These are phyloP conservation scores for Ivindomyrus marchei DNA, from an alignment of 2,113 vertebrate genomes.

Conservation along the genomic window DNA sequence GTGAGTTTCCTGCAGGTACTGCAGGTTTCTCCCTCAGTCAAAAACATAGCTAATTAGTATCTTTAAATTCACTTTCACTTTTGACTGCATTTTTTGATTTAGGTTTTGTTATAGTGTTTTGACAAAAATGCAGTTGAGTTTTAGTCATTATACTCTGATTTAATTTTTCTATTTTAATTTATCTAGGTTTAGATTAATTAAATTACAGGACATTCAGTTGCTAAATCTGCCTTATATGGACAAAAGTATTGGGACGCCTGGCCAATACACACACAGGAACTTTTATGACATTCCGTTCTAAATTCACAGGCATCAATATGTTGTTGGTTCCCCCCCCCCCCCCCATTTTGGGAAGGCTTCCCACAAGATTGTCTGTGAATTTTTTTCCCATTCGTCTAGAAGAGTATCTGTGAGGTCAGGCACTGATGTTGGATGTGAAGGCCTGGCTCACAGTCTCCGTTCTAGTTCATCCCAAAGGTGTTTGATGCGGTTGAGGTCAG, in stretches of 20 bases:
- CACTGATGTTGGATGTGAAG: too few relatives aligned
- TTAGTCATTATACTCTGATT: too few relatives aligned
- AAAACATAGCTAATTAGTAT: neutral
- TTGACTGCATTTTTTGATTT: neutral
- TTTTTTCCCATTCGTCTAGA: too few relatives aligned
- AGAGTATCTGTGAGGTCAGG: too few relatives aligned
- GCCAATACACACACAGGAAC: too few relatives aligned
- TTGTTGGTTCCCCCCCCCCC: neutral
- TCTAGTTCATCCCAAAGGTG: too few relatives aligned
- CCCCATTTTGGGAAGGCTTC: neutral
- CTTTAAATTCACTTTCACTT: neutral
- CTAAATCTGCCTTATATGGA: neutral
- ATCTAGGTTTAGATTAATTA: neutral
- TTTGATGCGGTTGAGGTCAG: too few relatives aligned
- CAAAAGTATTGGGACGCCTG: too few relatives aligned
- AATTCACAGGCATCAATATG: neutral
- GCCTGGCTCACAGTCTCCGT: too few relatives aligned
- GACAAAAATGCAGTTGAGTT: too few relatives aligned
- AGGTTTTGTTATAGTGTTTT: too few relatives aligned
- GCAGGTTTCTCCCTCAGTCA: neutral
- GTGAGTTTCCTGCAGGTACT: neutral
- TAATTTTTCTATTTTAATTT: neutral
- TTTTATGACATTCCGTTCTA: too few relatives aligned
- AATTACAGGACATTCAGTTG: neutral
- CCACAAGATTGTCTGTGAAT: neutral